Evolutionary conservation across 2,888 invertebrate genomes (phyloP).

Genomic region (Azorinus chamasolen): DNA sequence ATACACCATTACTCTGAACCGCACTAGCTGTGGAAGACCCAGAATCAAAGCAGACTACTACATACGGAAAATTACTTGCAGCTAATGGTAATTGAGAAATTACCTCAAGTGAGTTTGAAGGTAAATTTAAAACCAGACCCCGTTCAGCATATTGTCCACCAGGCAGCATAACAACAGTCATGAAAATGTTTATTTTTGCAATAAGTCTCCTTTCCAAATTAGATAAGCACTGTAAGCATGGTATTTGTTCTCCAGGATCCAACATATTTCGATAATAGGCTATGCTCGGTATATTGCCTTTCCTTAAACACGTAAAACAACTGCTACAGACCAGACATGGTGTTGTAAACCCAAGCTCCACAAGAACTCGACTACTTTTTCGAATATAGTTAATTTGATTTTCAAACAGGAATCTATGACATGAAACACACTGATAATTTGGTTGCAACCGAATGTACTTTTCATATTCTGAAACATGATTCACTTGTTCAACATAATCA

Average conservation of each 20-base stretch:
- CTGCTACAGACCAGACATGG: neutral
- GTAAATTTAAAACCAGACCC: slow-evolving; percentile 5
- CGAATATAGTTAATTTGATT: slow-evolving; percentile 7
- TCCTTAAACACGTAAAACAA: neutral
- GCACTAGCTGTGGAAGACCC: too few relatives aligned
- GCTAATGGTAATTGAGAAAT: neutral
- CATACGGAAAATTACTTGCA: neutral
- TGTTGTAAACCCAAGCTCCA: too few relatives aligned
- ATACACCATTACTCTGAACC: too few relatives aligned
- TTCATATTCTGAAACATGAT: slow-evolving; percentile 7
- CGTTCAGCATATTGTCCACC: slow-evolving; percentile 4
- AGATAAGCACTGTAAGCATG: neutral
- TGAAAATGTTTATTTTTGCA: slow-evolving; percentile 5
- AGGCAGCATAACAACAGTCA: slow-evolving; percentile 8
- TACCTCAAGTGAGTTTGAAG: neutral
- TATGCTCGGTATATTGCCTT: neutral
- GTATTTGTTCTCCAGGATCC: neutral
- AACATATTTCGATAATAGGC: neutral
- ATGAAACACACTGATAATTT: slow-evolving; percentile 17
- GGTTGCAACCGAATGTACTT: slow-evolving; percentile 23
- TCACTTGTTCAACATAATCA: slow-evolving; percentile 6
- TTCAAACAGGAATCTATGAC: slow-evolving; percentile 36
- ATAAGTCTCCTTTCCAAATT: neutral
- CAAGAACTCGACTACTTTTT: slow-evolving; percentile 1
- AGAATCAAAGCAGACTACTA: too few relatives aligned